Conservation (phyloP, 2,888 invertebrate genomes). For the Sympetrum striolatum region DNA sequence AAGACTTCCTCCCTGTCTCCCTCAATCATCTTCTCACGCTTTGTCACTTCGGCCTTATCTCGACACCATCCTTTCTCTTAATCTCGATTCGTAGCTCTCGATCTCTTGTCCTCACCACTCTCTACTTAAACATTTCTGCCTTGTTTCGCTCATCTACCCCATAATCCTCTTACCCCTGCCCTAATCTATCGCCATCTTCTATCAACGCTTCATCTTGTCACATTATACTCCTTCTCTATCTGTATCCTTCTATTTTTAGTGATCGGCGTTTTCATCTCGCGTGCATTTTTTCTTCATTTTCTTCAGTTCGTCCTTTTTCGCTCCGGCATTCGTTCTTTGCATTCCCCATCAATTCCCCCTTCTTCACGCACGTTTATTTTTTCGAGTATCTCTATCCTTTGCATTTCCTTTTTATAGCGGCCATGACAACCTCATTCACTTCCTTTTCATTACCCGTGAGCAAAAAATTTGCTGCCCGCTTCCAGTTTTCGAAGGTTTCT, state of each 20-base stretch:
- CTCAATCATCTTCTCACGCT: background rate
- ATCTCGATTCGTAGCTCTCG: background rate
- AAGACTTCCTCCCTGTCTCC: background rate
- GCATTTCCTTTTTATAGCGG: background rate
- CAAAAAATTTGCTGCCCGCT: too few relatives aligned
- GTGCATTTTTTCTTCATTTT: background rate
- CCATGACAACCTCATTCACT: too few relatives aligned
- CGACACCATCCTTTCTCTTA: background rate
- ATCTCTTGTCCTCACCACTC: background rate
- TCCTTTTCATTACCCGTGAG: too few relatives aligned
- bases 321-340: background rate
- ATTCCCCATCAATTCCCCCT: background rate
- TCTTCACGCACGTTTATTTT: background rate
- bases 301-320: background rate
- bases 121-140: background rate
- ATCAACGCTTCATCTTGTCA: background rate
- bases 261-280: background rate
- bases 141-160: background rate
- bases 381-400: background rate
- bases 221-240: background rate
- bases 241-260: background rate
- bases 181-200: background rate
- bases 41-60: background rate
- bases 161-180: background rate
- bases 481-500: too few relatives aligned